Conservation (phyloP, 2,113 vertebrate genomes). For the Capreolus pygargus region DNA sequence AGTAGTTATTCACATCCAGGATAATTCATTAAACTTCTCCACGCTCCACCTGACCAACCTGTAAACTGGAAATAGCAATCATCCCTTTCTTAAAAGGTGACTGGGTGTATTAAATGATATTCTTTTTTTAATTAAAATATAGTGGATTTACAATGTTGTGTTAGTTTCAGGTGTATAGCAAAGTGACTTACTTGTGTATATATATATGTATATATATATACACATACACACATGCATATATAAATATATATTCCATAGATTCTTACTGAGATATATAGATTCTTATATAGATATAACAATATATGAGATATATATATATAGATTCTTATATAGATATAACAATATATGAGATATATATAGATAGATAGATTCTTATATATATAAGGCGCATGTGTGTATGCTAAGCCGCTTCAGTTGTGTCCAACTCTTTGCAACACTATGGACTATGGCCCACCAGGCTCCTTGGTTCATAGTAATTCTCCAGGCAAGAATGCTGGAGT, state of each 20-base stretch:
- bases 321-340: neutral
- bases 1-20: neutral
- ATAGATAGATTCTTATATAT: neutral
- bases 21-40: neutral
- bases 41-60: neutral
- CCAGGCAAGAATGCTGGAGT: neutral
- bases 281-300: neutral
- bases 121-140: neutral
- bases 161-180: neutral
- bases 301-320: neutral
- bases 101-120: neutral
- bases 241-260: neutral
- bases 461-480: neutral
- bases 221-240: accelerated
- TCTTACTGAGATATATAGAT: neutral
- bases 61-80: neutral
- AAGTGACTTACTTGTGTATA: neutral
- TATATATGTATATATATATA: neutral
- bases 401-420: neutral
- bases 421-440: neutral
- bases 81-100: neutral
- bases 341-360: neutral
- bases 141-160: neutral
- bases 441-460: neutral
- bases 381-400: neutral